Conservation (phyloP, 1,140 invertebrate genomes). For the Tyrophagus putrescentiae region DNA sequence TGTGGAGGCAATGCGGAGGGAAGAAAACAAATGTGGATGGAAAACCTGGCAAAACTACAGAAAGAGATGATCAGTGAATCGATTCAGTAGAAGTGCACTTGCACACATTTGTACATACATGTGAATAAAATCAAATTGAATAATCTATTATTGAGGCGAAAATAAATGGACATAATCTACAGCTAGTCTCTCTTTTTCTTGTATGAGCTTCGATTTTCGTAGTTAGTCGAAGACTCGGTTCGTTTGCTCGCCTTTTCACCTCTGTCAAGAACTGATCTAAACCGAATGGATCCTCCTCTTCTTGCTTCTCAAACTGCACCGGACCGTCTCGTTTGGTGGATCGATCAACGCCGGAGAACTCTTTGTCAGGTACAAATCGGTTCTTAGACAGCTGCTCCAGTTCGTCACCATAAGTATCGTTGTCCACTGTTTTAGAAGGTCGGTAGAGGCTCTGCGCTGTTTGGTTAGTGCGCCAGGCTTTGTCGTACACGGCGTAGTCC, state of each 20-base stretch:
- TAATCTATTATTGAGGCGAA: neutral
- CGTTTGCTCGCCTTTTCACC: conserved; percentile 58
- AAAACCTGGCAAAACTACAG: neutral
- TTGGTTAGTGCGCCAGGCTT: conserved; percentile 50
- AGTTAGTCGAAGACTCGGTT: conserved; percentile 17
- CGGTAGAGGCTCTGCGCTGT: conserved; percentile 77
- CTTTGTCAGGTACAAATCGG: conserved; percentile 86
- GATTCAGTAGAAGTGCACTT: neutral
- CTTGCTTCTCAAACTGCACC: conserved; percentile 78
- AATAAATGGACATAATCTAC: conserved; percentile 3
- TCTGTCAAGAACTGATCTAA: conserved; percentile 93
- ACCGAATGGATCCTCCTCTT: conserved; percentile 85
- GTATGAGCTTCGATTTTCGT: conserved; percentile 15
- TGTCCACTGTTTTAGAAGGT: conserved; percentile 66
- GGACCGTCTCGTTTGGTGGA: conserved; percentile 60
- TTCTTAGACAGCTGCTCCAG: conserved; percentile 70
- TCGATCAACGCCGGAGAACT: conserved; percentile 76
- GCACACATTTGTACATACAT: neutral
- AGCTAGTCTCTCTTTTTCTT: conserved; percentile 18
- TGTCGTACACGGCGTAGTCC: conserved; percentile 93
- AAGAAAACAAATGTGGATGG: neutral
- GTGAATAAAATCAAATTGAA: neutral
- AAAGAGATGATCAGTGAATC: too few relatives aligned
- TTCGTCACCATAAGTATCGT: conserved; percentile 78
- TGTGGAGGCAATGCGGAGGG: neutral